These are phyloP conservation scores for Myotis myotis DNA, from an alignment of 2,797 vertebrate species.

Conservation along the genomic window DNA sequence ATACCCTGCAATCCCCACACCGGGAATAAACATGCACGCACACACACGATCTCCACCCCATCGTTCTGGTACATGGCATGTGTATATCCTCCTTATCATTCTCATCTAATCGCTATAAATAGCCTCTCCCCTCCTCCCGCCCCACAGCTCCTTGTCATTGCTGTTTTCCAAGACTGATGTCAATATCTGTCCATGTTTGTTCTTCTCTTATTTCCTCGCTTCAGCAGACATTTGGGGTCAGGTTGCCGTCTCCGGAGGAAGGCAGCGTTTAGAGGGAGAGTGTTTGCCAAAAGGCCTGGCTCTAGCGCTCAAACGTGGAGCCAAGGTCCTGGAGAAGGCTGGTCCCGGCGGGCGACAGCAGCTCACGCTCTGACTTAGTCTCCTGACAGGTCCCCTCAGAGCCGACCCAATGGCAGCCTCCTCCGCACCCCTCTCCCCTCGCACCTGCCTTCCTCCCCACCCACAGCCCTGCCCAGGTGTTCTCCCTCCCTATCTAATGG, in stretches of 20 bases:
- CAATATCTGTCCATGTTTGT: background rate
- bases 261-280: background rate
- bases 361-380: background rate
- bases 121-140: background rate
- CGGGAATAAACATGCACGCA: background rate
- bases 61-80: too few species aligned
- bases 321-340: background rate
- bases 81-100: background rate
- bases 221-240: background rate
- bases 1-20: background rate
- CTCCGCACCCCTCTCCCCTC: background rate
- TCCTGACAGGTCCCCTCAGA: background rate
- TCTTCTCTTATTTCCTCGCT: background rate
- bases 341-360: background rate
- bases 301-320: background rate
- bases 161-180: background rate
- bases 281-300: background rate
- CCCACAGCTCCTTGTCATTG: background rate
- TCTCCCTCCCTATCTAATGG: rapidly evolving
- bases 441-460: too few species aligned
- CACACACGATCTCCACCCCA: background rate
- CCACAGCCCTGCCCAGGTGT: background rate
- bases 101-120: background rate
- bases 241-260: background rate
- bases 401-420: rapidly evolving